These are phyloP conservation scores for Montipora capricornis DNA, from an alignment of 64 coral and sea anemone species.

Conservation along the genomic window DNA sequence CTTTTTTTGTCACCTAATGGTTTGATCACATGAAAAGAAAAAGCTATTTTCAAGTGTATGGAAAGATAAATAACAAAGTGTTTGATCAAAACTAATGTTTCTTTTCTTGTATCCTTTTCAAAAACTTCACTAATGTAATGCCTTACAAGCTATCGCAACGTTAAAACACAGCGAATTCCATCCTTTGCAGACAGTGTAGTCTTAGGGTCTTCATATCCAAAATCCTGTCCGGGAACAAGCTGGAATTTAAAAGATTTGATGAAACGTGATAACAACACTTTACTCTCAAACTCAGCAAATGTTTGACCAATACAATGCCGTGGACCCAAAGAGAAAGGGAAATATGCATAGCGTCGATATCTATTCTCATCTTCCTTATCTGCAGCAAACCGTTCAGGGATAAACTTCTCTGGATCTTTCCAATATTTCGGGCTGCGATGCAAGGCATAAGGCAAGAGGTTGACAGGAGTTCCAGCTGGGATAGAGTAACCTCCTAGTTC, in stretches of 20 bases:
- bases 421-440: constrained; percentile 35
- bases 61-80: too few species aligned
- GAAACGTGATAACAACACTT: constrained; percentile 20
- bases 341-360: constrained; percentile 6
- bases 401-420: constrained; percentile 42
- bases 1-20: too few species aligned
- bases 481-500: constrained; percentile 35
- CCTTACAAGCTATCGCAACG: constrained; percentile 2
- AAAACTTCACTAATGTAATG: too few species aligned
- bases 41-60: too few species aligned
- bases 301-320: constrained; percentile 42
- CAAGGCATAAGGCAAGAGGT: not conserved
- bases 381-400: constrained; percentile 31
- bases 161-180: constrained; percentile 11
- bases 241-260: constrained; percentile 35
- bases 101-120: too few species aligned
- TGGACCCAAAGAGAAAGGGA: constrained; percentile 27
- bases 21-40: too few species aligned
- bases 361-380: not conserved
- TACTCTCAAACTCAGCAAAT: constrained; percentile 25
- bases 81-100: too few species aligned
- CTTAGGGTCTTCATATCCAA: constrained; percentile 27
- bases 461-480: constrained; percentile 13
- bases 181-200: constrained; percentile 13
- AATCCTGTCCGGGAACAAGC: constrained; percentile 17